Evolutionary conservation across 2,113 vertebrate genomes (phyloP), one percentile per base, ranked within the genome.

Genomic region (Clarias macrocephalus): DNA sequence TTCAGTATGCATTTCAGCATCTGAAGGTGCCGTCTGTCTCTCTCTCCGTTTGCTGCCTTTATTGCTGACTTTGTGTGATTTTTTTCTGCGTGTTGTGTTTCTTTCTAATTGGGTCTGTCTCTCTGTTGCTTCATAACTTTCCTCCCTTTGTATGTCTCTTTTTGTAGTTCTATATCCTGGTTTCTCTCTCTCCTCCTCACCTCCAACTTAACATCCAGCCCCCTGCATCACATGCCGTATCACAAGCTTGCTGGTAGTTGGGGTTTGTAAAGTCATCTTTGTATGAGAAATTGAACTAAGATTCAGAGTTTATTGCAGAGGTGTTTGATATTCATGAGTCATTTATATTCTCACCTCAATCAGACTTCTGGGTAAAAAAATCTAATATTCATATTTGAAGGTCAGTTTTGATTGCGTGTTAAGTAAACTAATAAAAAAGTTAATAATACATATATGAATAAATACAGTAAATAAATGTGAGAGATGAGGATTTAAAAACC

Each of bases 311-410:
- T 21, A 59, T 42, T n/a, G 6, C 19, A 19, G 70, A 56, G 6
- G 15, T 21, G 33, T 65, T 57, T 80, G 33, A 75, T 66, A 88
- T 79, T 68, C 11, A 86, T 81, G 63, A 86, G 85, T 72, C 65
- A 86, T 81, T 86, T 86, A 81, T 86, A 86, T 86, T 86, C 85
- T 19, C n/a, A 86, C 65, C 63, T 81, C 23, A 86, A 48, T 86
- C 63, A 80, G 25, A 23, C 52, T n/a, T 59, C 13, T 42, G 18
- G 9, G 18, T 59, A 62, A 73, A 42, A 76, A 37, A 76, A 48
- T 62, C 0, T 57, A 56, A 7, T 68, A 59, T 86, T 57, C 30
- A 48, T 85, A 52, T 59, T 54, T 83, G 56, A 84, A 70, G n/a
- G 70, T 77, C 59, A 30, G 16, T 28, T 76, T n/a, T 63, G 57